A percentile compares a stretch with the other conserved stretches of the same genome.
Evolutionary conservation across 2,797 vertebrate species (phyloP).

Genomic region (Phylloscopus collybita): DNA sequence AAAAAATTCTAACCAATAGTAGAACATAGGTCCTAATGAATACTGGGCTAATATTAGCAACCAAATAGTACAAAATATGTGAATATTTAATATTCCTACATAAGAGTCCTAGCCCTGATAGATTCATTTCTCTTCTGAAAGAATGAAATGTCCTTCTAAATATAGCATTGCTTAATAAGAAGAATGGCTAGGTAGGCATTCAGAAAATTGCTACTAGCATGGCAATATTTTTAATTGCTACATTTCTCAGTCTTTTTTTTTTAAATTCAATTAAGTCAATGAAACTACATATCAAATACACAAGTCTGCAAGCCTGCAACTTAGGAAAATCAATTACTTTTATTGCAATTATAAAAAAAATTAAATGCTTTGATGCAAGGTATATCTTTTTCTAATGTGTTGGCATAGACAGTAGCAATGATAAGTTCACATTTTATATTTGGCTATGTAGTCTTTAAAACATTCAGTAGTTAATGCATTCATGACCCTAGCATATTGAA

Average conservation of each 20-base stretch:
- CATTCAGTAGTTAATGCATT: background rate
- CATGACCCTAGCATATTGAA: background rate
- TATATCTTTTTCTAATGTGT: background rate
- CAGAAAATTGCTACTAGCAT: background rate
- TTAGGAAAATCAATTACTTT: background rate
- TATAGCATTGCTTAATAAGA: constrained; percentile 43
- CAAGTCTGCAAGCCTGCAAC: background rate
- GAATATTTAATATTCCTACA: constrained; percentile 57
- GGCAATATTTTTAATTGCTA: background rate
- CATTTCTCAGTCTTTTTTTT: background rate
- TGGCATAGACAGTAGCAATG: background rate
- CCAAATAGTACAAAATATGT: constrained; percentile 32
- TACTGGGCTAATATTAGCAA: constrained; percentile 52
- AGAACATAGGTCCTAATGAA: constrained; percentile 22
- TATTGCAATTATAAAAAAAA: background rate
- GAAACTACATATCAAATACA: background rate
- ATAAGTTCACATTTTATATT: background rate
- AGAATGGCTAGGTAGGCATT: constrained; percentile 2
- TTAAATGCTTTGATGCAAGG: background rate
- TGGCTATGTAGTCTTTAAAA: background rate
- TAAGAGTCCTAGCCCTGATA: constrained; percentile 3
- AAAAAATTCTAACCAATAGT: background rate
- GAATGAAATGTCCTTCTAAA: constrained; percentile 47
- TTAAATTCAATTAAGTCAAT: background rate
- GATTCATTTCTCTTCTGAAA: constrained; percentile 40